These are phyloP conservation scores for Tenrec ecaudatus DNA, from an alignment of 2,113 vertebrate species.

Conservation along the genomic window DNA sequence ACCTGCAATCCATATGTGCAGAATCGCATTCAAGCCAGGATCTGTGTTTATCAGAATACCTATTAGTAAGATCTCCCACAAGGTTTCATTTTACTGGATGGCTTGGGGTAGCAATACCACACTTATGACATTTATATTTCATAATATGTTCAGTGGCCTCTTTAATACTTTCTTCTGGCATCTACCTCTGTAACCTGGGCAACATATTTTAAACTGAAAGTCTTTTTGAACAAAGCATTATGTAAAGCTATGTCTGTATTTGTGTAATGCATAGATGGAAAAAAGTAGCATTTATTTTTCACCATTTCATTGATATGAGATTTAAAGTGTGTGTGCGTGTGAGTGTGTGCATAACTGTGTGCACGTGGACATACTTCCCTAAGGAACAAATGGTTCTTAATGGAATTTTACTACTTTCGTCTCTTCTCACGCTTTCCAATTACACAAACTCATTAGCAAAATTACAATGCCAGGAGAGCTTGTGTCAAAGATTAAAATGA, in stretches of 20 bases:
- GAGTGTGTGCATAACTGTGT: not conserved
- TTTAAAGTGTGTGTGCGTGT: not conserved
- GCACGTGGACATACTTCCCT: not conserved
- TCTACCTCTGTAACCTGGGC: not conserved
- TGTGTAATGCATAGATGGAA: not conserved
- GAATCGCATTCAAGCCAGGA: not conserved
- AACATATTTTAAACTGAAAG: not conserved
- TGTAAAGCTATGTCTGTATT: not conserved
- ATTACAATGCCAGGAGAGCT: not conserved
- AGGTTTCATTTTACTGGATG: not conserved
- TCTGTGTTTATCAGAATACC: not conserved
- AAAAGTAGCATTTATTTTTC: not conserved
- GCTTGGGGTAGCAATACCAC: not conserved
- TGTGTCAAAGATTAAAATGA: not conserved
- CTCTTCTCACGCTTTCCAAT: not conserved
- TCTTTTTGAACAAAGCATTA: not conserved
- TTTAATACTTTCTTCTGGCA: too few relatives aligned
- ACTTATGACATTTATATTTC: not conserved
- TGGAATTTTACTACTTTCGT: not conserved
- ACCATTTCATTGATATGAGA: not conserved
- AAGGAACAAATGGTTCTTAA: not conserved
- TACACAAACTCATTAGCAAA: not conserved
- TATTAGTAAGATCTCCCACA: not conserved
- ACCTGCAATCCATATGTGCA: not conserved
- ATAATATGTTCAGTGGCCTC: not conserved